These are phyloP conservation scores for Drosophila takahashii DNA, from an alignment of 1,140 invertebrate genomes.

Conservation along the genomic window DNA sequence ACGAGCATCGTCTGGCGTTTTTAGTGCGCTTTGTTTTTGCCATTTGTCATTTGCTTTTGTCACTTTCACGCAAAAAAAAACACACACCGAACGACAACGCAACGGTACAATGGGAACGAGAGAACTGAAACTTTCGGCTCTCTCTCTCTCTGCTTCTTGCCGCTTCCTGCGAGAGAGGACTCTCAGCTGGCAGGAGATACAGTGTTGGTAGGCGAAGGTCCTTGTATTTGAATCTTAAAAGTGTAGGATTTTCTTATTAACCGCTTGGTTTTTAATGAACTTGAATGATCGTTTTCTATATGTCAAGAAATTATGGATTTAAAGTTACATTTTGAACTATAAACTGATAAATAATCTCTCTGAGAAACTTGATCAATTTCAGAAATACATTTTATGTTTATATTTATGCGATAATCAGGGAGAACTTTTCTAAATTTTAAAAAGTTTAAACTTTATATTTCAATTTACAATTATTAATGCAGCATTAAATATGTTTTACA, in stretches of 20 bases:
- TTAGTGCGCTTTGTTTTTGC: constrained; percentile 22
- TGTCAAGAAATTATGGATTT: too few species aligned
- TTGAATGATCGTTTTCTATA: too few species aligned
- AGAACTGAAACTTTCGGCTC: constrained; percentile 15
- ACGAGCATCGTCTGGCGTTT: constrained; percentile 20
- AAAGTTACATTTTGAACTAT: too few species aligned
- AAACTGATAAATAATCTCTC: too few species aligned
- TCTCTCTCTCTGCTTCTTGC: not conserved
- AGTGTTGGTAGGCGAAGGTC: constrained; percentile 5
- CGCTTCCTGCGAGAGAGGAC: constrained; percentile 17
- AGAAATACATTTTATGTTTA: too few species aligned
- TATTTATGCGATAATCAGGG: too few species aligned
- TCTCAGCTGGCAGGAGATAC: constrained; percentile 8
- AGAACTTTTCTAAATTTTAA: too few species aligned
- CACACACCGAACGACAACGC: constrained; percentile 27
- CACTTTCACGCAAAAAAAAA: constrained; percentile 27
- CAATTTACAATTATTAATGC: too few species aligned
- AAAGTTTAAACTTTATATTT: too few species aligned
- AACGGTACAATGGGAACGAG: constrained; percentile 41
- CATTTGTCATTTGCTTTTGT: constrained; percentile 39
- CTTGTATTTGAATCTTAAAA: not conserved
- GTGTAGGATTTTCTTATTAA: too few species aligned
- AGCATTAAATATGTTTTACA: not conserved
- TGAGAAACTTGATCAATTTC: too few species aligned
- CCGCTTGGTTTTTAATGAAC: too few species aligned